Conservation (phyloP, 2,113 vertebrate genomes). For the Canis aureus region DNA sequence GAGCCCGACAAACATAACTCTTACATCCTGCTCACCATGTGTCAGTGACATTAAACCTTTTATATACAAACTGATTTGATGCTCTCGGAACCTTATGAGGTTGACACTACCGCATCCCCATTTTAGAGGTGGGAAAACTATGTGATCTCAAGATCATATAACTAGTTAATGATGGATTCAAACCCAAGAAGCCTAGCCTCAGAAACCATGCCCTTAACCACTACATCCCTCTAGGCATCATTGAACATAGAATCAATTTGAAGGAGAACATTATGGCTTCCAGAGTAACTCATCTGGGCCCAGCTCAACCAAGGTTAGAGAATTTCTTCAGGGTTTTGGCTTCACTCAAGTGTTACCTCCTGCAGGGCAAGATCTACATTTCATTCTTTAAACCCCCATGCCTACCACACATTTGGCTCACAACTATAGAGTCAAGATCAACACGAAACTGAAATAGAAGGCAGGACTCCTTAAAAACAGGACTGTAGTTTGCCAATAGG, state of each 20-base stretch:
- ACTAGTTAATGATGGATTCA: not conserved
- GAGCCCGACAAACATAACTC: not conserved
- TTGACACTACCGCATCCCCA: not conserved
- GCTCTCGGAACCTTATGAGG: not conserved
- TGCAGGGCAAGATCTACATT: not conserved
- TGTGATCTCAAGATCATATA: not conserved
- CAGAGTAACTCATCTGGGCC: not conserved
- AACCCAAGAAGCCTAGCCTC: not conserved
- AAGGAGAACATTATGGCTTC: not conserved
- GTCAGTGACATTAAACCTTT: not conserved
- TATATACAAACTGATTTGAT: not conserved
- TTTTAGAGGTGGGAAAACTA: not conserved
- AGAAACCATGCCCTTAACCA: not conserved
- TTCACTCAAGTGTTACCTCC: not conserved
- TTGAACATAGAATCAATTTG: not conserved
- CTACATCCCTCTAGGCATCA: not conserved
- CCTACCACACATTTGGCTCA: not conserved
- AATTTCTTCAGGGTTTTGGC: not conserved
- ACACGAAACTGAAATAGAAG: not conserved
- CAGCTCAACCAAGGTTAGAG: not conserved
- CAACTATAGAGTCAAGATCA: not conserved
- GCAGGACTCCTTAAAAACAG: conserved; percentile 19
- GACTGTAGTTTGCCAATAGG: not conserved
- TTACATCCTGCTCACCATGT: not conserved
- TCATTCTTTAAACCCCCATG: not conserved